phyloP scores from a whole-genome alignment of 2,888 invertebrate species.

The Lasioglossum figueresi region DNA sequence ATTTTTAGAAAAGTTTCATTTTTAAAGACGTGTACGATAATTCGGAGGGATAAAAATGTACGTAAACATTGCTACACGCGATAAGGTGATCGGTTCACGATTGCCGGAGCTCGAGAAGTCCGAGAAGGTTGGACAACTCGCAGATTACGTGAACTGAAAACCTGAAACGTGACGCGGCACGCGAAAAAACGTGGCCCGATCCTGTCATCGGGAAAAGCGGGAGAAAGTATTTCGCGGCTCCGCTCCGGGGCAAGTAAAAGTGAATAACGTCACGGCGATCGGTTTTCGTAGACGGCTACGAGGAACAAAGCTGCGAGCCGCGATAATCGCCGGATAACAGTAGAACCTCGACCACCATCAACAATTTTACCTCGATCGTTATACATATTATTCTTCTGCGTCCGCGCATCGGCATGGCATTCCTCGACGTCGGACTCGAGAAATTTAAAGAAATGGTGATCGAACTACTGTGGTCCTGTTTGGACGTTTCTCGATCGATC shows the following conservation, averaged over 20 bases:
- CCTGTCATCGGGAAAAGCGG: conserved; percentile 35
- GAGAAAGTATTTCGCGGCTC: conserved; percentile 42
- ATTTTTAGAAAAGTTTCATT: neutral
- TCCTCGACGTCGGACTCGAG: too few relatives aligned
- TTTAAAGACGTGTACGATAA: neutral
- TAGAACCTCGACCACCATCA: neutral
- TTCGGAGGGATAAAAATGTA: neutral
- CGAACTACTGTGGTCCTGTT: neutral
- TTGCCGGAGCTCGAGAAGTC: neutral
- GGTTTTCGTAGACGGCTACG: neutral
- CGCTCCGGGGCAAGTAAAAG: conserved; percentile 41
- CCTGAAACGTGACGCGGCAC: neutral
- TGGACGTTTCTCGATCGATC: neutral
- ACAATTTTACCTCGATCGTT: conserved; percentile 21
- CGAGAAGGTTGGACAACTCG: neutral
- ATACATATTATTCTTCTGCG: too few relatives aligned
- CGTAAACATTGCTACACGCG: neutral
- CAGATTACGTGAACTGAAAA: conserved; percentile 1
- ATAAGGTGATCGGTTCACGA: neutral
- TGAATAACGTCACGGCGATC: conserved; percentile 37
- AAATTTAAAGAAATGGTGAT: too few relatives aligned
- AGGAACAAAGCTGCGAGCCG: neutral
- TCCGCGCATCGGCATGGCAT: too few relatives aligned
- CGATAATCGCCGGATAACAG: neutral
- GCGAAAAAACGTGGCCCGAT: neutral